A percentile compares a stretch with the other conserved stretches of the same genome.
phyloP scores from a whole-genome alignment of 2,113 vertebrate genomes.

The Halcyon senegalensis region DNA sequence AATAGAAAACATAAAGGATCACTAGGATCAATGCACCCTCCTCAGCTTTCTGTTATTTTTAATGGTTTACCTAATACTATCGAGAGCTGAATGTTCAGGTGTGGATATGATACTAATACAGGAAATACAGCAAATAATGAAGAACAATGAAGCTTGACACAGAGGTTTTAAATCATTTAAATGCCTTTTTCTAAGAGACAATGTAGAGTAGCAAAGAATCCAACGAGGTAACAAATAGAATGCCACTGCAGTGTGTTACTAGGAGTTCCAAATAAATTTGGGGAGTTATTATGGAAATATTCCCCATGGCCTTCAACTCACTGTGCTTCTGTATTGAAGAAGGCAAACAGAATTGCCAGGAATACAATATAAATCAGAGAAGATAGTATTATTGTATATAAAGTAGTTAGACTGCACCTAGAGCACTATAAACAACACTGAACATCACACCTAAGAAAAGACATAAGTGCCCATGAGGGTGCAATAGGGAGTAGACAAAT shows the following conservation, averaged over 20 bases:
- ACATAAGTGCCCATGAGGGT: conserved; percentile 59
- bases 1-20: conserved; percentile 49
- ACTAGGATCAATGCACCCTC: conserved; percentile 27
- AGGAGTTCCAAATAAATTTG: conserved; percentile 61
- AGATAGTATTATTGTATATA: conserved; percentile 66
- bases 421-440: conserved; percentile 64
- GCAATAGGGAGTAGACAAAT: conserved; percentile 12
- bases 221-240: conserved; percentile 50
- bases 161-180: conserved; percentile 58
- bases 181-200: conserved; percentile 35
- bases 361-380: conserved; percentile 65
- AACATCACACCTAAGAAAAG: conserved; percentile 57
- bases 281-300: conserved; percentile 57
- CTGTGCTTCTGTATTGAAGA: conserved; percentile 31
- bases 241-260: neutral
- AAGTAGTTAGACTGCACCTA: conserved; percentile 59
- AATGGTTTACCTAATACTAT: conserved; percentile 33
- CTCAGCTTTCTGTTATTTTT: conserved; percentile 50
- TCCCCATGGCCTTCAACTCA: conserved; percentile 39
- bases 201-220: conserved; percentile 46
- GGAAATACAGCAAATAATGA: conserved; percentile 22
- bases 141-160: neutral
- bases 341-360: conserved; percentile 43
- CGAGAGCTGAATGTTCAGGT: conserved; percentile 44
- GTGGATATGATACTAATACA: conserved; percentile 42